Conservation (phyloP, 2,888 invertebrate genomes). For the Thecocarcelia acutangulata region DNA sequence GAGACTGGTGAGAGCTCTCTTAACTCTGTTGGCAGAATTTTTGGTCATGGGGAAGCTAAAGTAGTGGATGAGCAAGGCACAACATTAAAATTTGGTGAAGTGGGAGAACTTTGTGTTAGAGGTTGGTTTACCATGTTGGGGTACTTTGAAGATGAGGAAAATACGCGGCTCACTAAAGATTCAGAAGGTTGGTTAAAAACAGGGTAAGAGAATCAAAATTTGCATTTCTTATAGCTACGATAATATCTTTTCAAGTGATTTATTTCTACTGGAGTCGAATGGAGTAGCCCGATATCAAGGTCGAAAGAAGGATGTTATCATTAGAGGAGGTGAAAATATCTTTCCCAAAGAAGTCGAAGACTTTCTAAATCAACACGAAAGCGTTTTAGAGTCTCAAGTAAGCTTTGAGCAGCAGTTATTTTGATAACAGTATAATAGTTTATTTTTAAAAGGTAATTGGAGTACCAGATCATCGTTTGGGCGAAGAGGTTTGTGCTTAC, state of each 20-base stretch:
- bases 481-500: constrained; percentile 87
- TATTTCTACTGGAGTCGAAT: constrained; percentile 84
- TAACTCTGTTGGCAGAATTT: constrained; percentile 82
- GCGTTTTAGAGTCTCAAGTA: constrained; percentile 86
- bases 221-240: not conserved
- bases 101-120: constrained; percentile 87
- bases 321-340: constrained; percentile 89
- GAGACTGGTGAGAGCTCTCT: constrained; percentile 80
- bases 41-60: constrained; percentile 83
- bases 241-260: constrained; percentile 73
- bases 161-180: constrained; percentile 85
- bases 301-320: constrained; percentile 87
- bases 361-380: constrained; percentile 85
- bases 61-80: constrained; percentile 84
- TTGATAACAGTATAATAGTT: not conserved
- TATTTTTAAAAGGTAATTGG: constrained; percentile 83
- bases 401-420: not conserved
- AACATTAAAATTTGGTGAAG: constrained; percentile 84
- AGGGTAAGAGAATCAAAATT: constrained; percentile 82
- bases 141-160: constrained; percentile 87
- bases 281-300: constrained; percentile 87
- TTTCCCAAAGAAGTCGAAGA: constrained; percentile 90
- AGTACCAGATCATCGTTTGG: constrained; percentile 86
- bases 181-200: constrained; percentile 88
- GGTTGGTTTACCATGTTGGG: constrained; percentile 87